A percentile compares a stretch with the other conserved stretches of the same genome.
phyloP scores from a whole-genome alignment of 2,113 vertebrate species.

The Etia nguti region DNA sequence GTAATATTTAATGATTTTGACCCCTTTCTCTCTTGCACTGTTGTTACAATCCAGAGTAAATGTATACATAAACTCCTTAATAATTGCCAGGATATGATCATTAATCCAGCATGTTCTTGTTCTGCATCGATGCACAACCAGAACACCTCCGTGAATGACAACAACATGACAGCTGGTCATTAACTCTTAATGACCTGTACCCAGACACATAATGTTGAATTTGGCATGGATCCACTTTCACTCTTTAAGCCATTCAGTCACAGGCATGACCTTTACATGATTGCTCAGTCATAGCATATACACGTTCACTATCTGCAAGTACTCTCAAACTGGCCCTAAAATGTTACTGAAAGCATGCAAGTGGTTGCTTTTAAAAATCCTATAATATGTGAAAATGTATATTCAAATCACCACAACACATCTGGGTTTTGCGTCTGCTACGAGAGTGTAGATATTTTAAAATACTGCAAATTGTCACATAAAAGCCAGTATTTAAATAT shows the following conservation, averaged over 20 bases:
- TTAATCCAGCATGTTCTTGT: conserved; percentile 50
- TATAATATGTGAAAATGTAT: not conserved
- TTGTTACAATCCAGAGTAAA: not conserved
- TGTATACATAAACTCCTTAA: conserved; percentile 12
- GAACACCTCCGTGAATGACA: conserved; percentile 40
- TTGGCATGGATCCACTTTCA: not conserved
- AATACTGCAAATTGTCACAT: not conserved
- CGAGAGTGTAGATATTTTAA: not conserved
- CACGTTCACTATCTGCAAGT: not conserved
- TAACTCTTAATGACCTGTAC: conserved; percentile 47
- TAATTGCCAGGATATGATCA: conserved; percentile 18
- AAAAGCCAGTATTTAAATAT: not conserved
- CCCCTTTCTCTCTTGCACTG: not conserved
- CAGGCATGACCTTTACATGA: not conserved
- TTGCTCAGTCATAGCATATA: not conserved
- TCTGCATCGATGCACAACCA: conserved; percentile 20
- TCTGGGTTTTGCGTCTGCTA: not conserved
- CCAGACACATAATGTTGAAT: conserved; percentile 11
- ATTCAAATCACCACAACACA: not conserved
- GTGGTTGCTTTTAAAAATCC: not conserved
- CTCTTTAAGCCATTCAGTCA: not conserved
- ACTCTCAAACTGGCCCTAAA: not conserved
- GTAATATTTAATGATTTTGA: conserved; percentile 43
- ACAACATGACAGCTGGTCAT: conserved; percentile 22
- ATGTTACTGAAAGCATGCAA: not conserved